Evolutionary conservation across 2,797 vertebrate species (phyloP).

Genomic region (Perdix hodgsoniae): DNA sequence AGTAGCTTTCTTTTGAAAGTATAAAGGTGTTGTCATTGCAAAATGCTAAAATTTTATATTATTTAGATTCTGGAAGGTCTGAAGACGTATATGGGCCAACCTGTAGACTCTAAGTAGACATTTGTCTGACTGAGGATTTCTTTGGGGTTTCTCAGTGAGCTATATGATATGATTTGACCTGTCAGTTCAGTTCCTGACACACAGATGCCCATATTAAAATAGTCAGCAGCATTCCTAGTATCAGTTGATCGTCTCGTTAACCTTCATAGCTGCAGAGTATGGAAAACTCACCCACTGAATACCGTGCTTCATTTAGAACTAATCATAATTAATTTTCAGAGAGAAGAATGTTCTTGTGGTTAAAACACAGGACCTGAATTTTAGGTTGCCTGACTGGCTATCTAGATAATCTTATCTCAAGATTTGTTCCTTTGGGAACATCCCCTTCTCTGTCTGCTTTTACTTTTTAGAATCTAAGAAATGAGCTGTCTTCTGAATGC

Average conservation of each 20-base stretch:
- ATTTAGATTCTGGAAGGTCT: conserved; percentile 21
- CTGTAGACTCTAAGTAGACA: conserved; percentile 1
- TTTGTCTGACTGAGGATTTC: background rate
- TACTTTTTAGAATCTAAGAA: background rate
- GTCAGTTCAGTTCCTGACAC: background rate
- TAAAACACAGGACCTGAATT: background rate
- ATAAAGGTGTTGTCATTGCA: conserved; percentile 39
- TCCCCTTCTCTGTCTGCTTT: background rate
- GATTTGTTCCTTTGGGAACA: background rate
- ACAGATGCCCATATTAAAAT: background rate
- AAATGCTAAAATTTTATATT: conserved; percentile 25
- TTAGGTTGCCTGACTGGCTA: background rate
- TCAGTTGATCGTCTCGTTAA: background rate
- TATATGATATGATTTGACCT: background rate
- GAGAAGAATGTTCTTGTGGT: background rate
- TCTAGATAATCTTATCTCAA: background rate
- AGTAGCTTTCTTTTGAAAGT: conserved; percentile 56
- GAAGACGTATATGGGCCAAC: background rate
- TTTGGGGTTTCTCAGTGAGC: background rate
- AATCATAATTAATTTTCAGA: conserved; percentile 5
- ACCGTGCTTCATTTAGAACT: background rate
- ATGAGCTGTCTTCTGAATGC: background rate
- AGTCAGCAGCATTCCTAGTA: background rate
- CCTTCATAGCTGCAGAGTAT: background rate
- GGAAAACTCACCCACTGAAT: background rate